A percentile compares a stretch with the other conserved stretches of the same genome.
Evolutionary conservation across 2,113 vertebrate genomes (phyloP).

Genomic region (Oceanites oceanicus): DNA sequence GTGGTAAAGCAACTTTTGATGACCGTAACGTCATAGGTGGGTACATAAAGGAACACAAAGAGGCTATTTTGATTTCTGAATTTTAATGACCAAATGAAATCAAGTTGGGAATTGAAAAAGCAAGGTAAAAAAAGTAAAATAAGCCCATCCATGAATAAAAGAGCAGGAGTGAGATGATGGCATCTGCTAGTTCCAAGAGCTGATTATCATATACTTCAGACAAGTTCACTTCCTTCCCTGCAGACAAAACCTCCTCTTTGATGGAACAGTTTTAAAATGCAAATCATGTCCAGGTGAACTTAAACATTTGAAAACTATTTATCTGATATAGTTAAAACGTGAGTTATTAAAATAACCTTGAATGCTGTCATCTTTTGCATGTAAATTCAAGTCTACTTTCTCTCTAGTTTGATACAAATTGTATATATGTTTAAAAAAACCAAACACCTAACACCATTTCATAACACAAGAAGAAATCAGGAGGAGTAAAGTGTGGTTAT

Average conservation of each 20-base stretch:
- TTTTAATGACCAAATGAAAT: neutral
- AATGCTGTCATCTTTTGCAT: neutral
- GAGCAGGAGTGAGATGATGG: neutral
- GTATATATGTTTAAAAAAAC: neutral
- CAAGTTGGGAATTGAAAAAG: neutral
- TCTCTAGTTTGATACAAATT: neutral
- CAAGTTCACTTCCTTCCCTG: constrained; percentile 12
- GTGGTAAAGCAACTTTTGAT: neutral
- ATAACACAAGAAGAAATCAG: neutral
- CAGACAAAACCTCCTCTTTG: constrained; percentile 1
- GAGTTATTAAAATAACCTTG: neutral
- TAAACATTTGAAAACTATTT: neutral
- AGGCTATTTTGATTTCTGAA: neutral
- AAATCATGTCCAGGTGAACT: neutral
- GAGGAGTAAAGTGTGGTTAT: neutral
- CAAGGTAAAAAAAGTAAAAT: neutral
- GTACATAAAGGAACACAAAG: neutral
- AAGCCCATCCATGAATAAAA: neutral
- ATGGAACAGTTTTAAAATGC: constrained; percentile 16
- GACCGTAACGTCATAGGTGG: neutral
- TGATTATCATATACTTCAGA: constrained; percentile 41
- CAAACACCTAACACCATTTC: neutral
- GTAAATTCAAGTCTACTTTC: neutral
- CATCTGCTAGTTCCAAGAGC: neutral
- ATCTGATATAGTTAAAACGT: neutral